These are phyloP conservation scores for Willowsia nigromaculata DNA, from an alignment of 2,888 invertebrate genomes.

Conservation along the genomic window DNA sequence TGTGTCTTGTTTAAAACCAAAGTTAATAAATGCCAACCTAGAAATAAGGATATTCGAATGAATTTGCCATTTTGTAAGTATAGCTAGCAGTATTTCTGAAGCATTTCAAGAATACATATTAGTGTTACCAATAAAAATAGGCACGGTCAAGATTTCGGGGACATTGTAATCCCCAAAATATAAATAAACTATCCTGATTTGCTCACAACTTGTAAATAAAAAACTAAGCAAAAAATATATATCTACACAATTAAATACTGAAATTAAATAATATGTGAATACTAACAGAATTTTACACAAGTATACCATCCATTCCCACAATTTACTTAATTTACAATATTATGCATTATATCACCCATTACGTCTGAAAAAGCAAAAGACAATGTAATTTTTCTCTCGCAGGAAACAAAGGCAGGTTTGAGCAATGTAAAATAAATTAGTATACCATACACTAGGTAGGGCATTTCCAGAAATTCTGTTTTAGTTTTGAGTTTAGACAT, in stretches of 20 bases:
- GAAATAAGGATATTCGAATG: not conserved
- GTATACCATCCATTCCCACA: conserved; percentile 54
- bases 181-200: conserved; percentile 60
- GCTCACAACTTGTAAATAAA: conserved; percentile 69
- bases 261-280: not conserved
- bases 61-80: not conserved
- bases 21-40: conserved; percentile 6
- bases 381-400: conserved; percentile 22
- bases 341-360: not conserved
- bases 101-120: not conserved
- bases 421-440: too few species aligned
- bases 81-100: conserved; percentile 4
- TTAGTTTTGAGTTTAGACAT: conserved; percentile 30
- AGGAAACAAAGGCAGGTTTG: not conserved
- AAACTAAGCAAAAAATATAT: not conserved
- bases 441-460: not conserved
- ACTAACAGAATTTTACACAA: conserved; percentile 2
- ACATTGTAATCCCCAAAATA: not conserved
- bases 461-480: not conserved
- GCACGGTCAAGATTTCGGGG: not conserved
- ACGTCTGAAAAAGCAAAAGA: conserved; percentile 54
- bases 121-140: conserved; percentile 24
- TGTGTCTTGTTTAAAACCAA: not conserved
- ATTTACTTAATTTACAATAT: conserved; percentile 11
- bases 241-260: too few species aligned